Base-by-base conservation (phyloP, 35 echinoderm and acorn worm genomes). In the Heliocidaris erythrogramma region DNA sequence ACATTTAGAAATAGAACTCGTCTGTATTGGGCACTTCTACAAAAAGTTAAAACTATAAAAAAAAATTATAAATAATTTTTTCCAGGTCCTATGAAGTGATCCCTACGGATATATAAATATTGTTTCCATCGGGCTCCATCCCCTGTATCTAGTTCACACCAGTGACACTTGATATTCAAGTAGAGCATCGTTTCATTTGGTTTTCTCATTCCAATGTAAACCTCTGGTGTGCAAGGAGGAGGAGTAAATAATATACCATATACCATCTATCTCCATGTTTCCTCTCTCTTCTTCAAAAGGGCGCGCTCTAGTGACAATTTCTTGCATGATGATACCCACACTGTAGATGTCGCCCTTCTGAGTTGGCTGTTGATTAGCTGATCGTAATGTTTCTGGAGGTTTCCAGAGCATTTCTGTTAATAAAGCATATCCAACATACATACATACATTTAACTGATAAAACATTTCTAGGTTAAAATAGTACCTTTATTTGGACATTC, bases 271-370 rank as follows among this genome's bases (percentile, higher is more conserved):
- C 24, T 31, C 86, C 65, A 94, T 59, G 2, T 47, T 88, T 31
- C 61, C 94, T 29, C 95, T 85, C 60, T 98, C 96, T 31, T 47
- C 87, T 85, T 97, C 96, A 50, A 89, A 98, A 21, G 97, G 97
- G 47, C 93, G 93, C 48, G 49, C 47, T 95, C 96, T 95, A 14
- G 93, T 97, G 30, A 98, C 87, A 18, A 98, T 96, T 88, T 95
- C 95, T 30, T 94, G 95, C 14, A 98, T 90, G 27, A 98, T 90
- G 31, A 98, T 92, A 14, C 97, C 97, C 2, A 94, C 88, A 60
- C 95, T 93, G 87, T 96, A 98, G 50, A 98, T 93, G 31, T 98
- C 97, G 17, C 94, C 93, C 89, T 96, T 93, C 85, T 94, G 92
- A 21, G 95, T 96, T 13, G 93, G 91, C 49, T 35, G 59, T 50